phyloP scores from a whole-genome alignment of 2,888 invertebrate species.

The Chromoteleia sp. region DNA sequence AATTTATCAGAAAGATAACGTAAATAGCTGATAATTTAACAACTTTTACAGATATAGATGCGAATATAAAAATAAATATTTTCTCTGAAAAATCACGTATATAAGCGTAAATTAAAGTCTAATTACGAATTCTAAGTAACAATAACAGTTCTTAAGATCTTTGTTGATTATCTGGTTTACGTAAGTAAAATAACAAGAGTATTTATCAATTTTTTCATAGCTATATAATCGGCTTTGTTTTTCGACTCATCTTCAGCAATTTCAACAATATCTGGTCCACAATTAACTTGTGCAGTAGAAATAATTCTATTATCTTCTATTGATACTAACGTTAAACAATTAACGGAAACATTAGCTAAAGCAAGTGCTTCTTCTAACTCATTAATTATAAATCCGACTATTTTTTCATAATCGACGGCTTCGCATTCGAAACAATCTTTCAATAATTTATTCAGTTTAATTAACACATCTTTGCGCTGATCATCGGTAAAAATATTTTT shows the following conservation, averaged over 20 bases:
- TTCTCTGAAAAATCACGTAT: neutral
- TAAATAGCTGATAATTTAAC: too few relatives aligned
- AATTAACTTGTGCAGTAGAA: conserved; percentile 24
- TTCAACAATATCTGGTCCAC: conserved; percentile 39
- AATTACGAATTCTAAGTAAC: conserved; percentile 5
- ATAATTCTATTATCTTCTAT: neutral
- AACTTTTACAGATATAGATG: neutral
- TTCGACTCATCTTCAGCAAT: conserved; percentile 13
- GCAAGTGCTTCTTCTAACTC: conserved; percentile 9
- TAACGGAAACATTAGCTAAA: conserved; percentile 11
- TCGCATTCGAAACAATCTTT: conserved; percentile 6
- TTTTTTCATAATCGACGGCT: neutral
- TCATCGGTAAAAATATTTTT: conserved; percentile 70
- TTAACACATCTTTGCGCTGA: conserved; percentile 63
- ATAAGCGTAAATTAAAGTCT: neutral
- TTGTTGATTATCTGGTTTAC: neutral
- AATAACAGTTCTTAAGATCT: neutral
- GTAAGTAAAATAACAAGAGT: conserved; percentile 10
- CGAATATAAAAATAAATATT: neutral
- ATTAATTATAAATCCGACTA: neutral
- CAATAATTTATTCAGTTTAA: conserved; percentile 57
- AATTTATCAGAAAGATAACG: too few relatives aligned
- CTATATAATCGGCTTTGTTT: conserved; percentile 20
- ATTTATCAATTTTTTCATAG: conserved; percentile 12
- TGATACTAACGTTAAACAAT: conserved; percentile 9